A percentile compares a stretch with the other conserved stretches of the same genome.
phyloP scores from a whole-genome alignment of 1,140 invertebrate species.

The honey bee (Apis mellifera) region Amel_HAv3.1 CM009942.2:10864001-10864500 shows the following conservation, averaged over 20 bases:
- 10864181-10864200: constrained; percentile 40
- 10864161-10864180: neutral
- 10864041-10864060: constrained; percentile 24
- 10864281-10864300: neutral
- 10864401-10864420: too few species aligned
- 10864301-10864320: neutral
- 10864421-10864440: too few species aligned
- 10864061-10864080: neutral
- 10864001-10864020: neutral
- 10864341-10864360: too few species aligned
- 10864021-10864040: constrained; percentile 22
- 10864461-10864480: too few species aligned
- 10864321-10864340: too few species aligned
- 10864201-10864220: constrained; percentile 41
- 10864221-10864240: constrained; percentile 17
- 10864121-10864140: constrained; percentile 41
- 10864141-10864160: constrained; percentile 23
- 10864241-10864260: constrained; percentile 39
- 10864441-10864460: too few species aligned
- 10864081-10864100: constrained; percentile 47
- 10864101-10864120: constrained; percentile 14
- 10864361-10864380: too few species aligned
- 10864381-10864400: too few species aligned
- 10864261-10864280: constrained; percentile 18
- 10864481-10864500: too few species aligned